A percentile compares a stretch with the other conserved stretches of the same genome.
Evolutionary conservation across 2,797 vertebrate genomes (phyloP).

Genomic region (Manis crassicaudata): DNA sequence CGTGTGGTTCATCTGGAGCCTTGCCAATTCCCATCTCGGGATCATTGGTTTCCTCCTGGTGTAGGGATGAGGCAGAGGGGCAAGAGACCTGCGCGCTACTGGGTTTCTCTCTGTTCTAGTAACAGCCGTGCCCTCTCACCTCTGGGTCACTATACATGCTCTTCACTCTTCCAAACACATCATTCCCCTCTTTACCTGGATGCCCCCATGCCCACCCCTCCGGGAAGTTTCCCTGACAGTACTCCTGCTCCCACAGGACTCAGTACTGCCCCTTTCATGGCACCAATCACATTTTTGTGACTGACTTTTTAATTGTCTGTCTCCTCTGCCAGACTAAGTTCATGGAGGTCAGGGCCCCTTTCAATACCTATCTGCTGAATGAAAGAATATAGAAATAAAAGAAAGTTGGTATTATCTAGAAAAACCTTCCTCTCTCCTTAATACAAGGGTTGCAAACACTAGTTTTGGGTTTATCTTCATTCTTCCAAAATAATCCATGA

Average conservation of each 20-base stretch:
- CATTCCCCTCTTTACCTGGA: not conserved
- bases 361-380: not conserved
- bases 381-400: constrained; percentile 5
- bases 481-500: constrained; percentile 28
- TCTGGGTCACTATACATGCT: not conserved
- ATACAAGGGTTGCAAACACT: not conserved
- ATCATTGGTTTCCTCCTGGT: not conserved
- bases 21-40: not conserved
- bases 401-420: not conserved
- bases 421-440: not conserved
- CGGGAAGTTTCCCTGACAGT: not conserved
- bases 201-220: not conserved
- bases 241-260: not conserved
- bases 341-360: not conserved
- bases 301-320: not conserved
- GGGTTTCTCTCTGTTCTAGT: not conserved
- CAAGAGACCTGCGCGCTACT: not conserved
- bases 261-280: not conserved
- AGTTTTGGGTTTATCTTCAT: not conserved
- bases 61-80: not conserved
- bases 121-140: accelerated
- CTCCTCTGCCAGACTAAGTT: constrained; percentile 15
- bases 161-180: not conserved
- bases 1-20: not conserved
- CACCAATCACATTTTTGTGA: constrained; percentile 2